A percentile compares a stretch with the other conserved stretches of the same genome.
phyloP scores from a whole-genome alignment of 2,113 vertebrate species.

The Xyliphius kryptos region DNA sequence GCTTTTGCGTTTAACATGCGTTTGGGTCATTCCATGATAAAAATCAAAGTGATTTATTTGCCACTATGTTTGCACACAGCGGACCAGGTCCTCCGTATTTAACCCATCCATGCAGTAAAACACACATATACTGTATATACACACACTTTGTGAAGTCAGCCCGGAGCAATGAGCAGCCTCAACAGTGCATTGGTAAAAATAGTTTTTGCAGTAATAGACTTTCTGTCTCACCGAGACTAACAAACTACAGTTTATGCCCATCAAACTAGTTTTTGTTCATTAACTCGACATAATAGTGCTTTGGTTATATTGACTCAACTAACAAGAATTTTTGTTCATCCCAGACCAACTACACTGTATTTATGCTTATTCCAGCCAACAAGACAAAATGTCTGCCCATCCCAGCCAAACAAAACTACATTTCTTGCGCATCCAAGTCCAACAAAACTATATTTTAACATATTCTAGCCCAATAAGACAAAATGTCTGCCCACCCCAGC shows the following conservation, averaged over 20 bases:
- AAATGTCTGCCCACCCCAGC: background rate
- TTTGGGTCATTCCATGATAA: slow-evolving; percentile 5
- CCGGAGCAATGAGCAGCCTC: too few species aligned
- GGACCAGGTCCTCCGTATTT: too few species aligned
- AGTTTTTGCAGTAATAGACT: background rate
- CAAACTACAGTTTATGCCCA: background rate
- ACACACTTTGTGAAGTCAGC: too few species aligned
- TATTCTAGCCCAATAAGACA: background rate
- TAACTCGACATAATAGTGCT: background rate
- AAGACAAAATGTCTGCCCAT: background rate
- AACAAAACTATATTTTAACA: background rate
- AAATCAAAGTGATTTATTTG: too few species aligned
- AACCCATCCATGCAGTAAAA: too few species aligned
- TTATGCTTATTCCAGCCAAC: background rate
- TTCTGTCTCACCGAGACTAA: background rate
- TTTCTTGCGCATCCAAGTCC: background rate
- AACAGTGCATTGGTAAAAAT: background rate
- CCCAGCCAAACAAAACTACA: background rate
- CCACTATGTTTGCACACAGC: too few species aligned
- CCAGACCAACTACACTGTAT: background rate
- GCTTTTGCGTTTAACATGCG: background rate
- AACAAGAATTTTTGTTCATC: background rate
- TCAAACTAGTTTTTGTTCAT: too few species aligned
- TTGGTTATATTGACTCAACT: background rate
- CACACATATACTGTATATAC: too few species aligned